Evolutionary conservation across 2,888 invertebrate species (phyloP), one percentile per base, ranked within the genome.

Genomic region (Phengaris alcon): DNA sequence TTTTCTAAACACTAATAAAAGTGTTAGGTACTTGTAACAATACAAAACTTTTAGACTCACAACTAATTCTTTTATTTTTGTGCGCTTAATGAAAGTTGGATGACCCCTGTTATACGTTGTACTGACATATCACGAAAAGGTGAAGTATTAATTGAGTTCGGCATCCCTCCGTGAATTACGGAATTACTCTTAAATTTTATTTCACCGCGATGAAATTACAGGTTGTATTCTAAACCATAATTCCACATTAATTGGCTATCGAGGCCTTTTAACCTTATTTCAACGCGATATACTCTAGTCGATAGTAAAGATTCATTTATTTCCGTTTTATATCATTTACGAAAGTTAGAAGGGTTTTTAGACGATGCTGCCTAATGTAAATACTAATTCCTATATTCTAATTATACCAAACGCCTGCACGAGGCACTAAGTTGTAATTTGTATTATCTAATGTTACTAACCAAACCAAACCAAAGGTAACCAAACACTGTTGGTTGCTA

Each of bases 111-210:
- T 35, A 12, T 64, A 2, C 35, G 64, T 35, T 44, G 51, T 76
- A 57, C 73, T 82, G 86, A 76, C 85, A 83, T 84, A 83, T 85
- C 84, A 85, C 85, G 84, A 82, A 74, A 82, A 77, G 74, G 46
- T 74, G 68, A n/a, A 54, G 44, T 76, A 74, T 75, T 79, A 77
- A 78, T 79, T 78, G 74, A 73, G 22, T 77, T 76, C 77, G 48
- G 48, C 48, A 48, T n/a, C 6, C 69, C 48, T 15, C 69, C 5
- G 48, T 48, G 69, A 48, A 76, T 79, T 77, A 76, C 74, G 76
- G 75, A 46, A 68, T 46, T 68, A 46, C 73, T 74, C 10, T 74
- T 44, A 68, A 15, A 75, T 75, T 75, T 77, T 76, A 77, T 75
- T 74, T 69, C 51, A 72, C 13, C 46, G 64, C 44, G 75, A 75